Base-by-base conservation (phyloP, 2,888 invertebrate genomes). In the Augochlorella aurata region DNA sequence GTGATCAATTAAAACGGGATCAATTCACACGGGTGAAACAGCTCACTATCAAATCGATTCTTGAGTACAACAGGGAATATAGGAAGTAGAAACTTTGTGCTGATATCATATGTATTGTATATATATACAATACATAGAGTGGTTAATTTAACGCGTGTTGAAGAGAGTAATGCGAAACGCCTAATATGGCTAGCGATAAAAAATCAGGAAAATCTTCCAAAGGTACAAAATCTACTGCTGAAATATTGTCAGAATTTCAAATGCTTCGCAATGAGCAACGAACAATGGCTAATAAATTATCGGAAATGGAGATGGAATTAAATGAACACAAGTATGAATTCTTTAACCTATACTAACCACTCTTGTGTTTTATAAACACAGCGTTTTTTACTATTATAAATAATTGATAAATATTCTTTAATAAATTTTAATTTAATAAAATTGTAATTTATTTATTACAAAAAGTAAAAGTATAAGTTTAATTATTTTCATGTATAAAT, bases 221-320 rank as follows among this genome's bases (percentile, higher is more conserved):
- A 89, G 86, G 86, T 72, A 87, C 82, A 79, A 91, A 92, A 85
- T 88, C 91, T 5, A 91, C 90, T 85, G 98, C 98, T 93, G 97
- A 98, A 94, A 96, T 99, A 90, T 95, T 98, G 87, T 95, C 96
- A 70, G 97, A 97, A 78, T 99, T 99, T 94, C 98, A 99, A 94
- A 95, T 95, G 81, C 95, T 99, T 74, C 95, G 99, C 67, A 96
- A 96, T 89, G 98, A 99, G 92, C 99, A 99, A 94, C 95, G 98
- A 90, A 95, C 96, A 90, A 94, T 98, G 90, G 97, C 97, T 47
- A 96, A 96, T 89, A 99, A 98, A 95, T 95, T 99, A 83, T 96
- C 97, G 0, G 98, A 99, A 94, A 95, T 99, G 90, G 98, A 99
- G 95, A 96, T 97, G 95, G 99, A 99, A 94, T 95, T 98, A 83